phyloP scores from a whole-genome alignment of 2,797 vertebrate genomes.

The Etheostoma nigrum region DNA sequence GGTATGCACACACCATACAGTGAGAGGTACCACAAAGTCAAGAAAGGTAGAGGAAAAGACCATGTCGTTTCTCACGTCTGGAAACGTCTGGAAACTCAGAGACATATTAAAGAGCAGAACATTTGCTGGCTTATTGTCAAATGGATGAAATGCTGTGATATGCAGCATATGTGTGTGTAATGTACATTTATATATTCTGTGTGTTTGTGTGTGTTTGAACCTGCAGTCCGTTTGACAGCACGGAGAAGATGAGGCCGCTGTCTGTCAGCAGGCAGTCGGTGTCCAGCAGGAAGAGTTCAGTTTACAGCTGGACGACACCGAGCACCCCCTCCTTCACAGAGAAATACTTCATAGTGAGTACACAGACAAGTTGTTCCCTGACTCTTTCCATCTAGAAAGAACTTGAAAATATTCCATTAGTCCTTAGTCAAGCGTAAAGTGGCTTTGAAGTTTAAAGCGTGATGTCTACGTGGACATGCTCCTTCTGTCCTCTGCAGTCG shows the following conservation, averaged over 20 bases:
- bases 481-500: conserved; percentile 74
- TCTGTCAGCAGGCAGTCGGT: conserved; percentile 86
- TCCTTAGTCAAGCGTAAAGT: not conserved
- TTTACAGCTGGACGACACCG: conserved; percentile 93
- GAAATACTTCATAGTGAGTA: conserved; percentile 90
- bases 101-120: not conserved
- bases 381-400: too few relatives aligned
- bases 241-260: conserved; percentile 80
- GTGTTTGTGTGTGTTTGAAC: not conserved
- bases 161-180: not conserved
- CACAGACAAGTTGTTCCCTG: too few relatives aligned
- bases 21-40: not conserved
- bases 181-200: not conserved
- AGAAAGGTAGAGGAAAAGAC: not conserved
- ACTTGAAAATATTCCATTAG: too few relatives aligned
- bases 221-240: conserved; percentile 85
- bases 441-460: not conserved
- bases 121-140: not conserved
- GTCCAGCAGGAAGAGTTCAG: conserved; percentile 89
- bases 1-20: not conserved
- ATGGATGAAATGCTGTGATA: not conserved
- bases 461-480: not conserved
- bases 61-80: not conserved
- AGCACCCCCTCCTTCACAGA: conserved; percentile 95
- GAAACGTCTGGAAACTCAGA: too few relatives aligned